Conservation (phyloP, 1,140 invertebrate species). For the Meloidogyne floridensis region DNA sequence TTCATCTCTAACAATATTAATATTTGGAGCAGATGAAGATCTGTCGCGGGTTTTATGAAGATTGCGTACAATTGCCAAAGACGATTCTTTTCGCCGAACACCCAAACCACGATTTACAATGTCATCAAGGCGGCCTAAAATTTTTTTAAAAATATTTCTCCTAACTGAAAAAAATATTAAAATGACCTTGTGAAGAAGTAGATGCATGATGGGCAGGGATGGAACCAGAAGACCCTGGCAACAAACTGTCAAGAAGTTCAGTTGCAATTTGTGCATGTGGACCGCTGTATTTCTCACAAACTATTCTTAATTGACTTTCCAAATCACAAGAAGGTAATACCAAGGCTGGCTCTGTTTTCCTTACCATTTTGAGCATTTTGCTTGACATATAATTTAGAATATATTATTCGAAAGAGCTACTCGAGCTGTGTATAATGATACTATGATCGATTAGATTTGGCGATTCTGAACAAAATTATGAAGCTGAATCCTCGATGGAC, state of each 20-base stretch:
- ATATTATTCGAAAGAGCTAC: no score
- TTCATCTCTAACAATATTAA: constrained; percentile 53
- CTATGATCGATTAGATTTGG: no score
- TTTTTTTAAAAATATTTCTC: background rate
- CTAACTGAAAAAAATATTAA: background rate
- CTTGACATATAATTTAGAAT: no score
- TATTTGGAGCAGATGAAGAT: constrained; percentile 55
- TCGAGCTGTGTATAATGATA: no score
- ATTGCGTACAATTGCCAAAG: background rate
- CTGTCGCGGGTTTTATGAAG: constrained; percentile 37
- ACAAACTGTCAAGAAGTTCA: constrained; percentile 45
- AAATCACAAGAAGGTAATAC: no score
- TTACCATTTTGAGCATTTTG: no score
- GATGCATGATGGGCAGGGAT: constrained; percentile 1
- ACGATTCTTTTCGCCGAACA: background rate
- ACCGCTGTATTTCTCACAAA: constrained; percentile 47
- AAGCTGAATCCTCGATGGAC: no score
- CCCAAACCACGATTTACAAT: background rate
- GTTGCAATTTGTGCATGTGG: constrained; percentile 41
- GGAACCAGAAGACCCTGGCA: constrained; percentile 27
- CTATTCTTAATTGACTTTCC: constrained; percentile 44
- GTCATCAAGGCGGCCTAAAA: constrained; percentile 1
- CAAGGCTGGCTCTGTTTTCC: no score
- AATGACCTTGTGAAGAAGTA: background rate
- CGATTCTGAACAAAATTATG: no score